Conservation (phyloP, 2,888 invertebrate genomes). For the Boloria selene region DNA sequence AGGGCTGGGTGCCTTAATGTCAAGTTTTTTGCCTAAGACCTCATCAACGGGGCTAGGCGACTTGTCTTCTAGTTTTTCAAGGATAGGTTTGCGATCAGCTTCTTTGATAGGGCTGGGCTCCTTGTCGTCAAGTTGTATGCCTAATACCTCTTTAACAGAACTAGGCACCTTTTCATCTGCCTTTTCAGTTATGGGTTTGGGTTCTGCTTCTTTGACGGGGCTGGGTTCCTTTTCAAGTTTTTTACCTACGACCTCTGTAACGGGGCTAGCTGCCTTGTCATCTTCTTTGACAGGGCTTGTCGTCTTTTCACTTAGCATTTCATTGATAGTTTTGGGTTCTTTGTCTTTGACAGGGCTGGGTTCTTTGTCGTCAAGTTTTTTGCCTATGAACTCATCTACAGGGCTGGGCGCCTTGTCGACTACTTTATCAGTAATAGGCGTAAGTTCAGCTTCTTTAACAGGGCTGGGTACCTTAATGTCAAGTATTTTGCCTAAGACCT, state of each 20-base stretch:
- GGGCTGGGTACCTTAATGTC: constrained; percentile 19
- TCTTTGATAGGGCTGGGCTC: constrained; percentile 28
- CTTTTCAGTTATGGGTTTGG: too few species aligned
- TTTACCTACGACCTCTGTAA: too few species aligned
- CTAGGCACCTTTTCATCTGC: constrained; percentile 23
- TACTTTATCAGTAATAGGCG: not conserved
- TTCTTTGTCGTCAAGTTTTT: constrained; percentile 24
- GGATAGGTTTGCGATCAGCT: not conserved
- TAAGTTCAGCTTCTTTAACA: not conserved
- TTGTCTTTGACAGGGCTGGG: constrained; percentile 11
- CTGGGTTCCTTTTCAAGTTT: too few species aligned
- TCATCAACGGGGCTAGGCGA: not conserved
- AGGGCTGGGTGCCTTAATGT: constrained; percentile 9
- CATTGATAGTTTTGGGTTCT: constrained; percentile 23
- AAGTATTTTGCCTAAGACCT: not conserved
- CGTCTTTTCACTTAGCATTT: constrained; percentile 25
- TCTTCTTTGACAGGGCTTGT: not conserved
- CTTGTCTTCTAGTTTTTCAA: not conserved
- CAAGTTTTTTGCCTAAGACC: constrained; percentile 6
- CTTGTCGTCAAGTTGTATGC: constrained; percentile 22
- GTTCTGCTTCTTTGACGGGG: too few species aligned
- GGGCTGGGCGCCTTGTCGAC: constrained; percentile 14
- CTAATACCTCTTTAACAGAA: constrained; percentile 1
- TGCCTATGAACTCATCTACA: not conserved
- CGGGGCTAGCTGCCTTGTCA: too few species aligned